These are phyloP conservation scores for Arremon brunneinucha DNA, from an alignment of 2,797 vertebrate genomes.

Conservation along the genomic window DNA sequence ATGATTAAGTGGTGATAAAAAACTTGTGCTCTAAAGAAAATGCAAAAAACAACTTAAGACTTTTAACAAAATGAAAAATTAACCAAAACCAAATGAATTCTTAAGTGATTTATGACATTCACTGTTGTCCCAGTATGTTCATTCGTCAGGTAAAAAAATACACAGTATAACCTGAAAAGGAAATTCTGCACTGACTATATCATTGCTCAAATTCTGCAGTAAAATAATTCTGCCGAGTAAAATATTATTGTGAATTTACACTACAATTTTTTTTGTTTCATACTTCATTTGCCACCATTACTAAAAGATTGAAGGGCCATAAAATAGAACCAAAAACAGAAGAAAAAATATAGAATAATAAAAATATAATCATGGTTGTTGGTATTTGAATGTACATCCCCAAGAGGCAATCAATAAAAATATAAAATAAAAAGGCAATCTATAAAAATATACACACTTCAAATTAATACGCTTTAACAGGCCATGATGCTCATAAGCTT, in stretches of 20 bases:
- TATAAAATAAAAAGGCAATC: neutral
- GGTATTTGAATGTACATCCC: neutral
- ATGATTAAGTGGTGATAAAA: slow-evolving; percentile 24
- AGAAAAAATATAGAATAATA: neutral
- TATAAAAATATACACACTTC: neutral
- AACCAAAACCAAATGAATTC: neutral
- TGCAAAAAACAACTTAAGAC: neutral
- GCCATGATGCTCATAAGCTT: neutral
- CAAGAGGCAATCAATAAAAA: neutral
- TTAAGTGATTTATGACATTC: neutral
- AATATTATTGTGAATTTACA: neutral
- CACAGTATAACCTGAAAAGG: neutral
- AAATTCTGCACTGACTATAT: neutral
- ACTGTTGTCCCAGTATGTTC: neutral
- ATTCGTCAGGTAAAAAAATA: neutral
- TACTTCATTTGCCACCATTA: neutral
- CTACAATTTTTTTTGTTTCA: neutral
- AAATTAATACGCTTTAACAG: neutral
- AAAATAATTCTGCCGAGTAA: neutral
- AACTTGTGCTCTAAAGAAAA: neutral
- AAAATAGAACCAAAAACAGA: neutral
- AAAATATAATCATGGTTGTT: neutral
- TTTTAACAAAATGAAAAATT: neutral
- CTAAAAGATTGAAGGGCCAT: neutral
- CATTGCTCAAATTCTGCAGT: neutral